Evolutionary conservation across 2,113 vertebrate species (phyloP).

Genomic region (Dicaeum eximium): DNA sequence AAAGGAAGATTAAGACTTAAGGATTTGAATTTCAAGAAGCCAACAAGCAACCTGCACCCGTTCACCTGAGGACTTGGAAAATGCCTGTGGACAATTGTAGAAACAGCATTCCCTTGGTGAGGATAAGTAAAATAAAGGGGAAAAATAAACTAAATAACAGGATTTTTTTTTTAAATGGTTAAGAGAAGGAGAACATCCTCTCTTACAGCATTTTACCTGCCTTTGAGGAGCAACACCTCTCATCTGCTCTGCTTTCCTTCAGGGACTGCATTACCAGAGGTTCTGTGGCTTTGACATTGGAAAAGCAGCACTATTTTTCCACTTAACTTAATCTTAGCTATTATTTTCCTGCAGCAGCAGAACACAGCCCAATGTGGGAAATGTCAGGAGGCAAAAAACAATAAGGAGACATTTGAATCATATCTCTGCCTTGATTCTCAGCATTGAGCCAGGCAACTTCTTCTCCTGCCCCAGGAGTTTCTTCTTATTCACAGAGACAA

Average conservation of each 20-base stretch:
- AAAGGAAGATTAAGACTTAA: neutral
- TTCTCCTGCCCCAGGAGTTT: neutral
- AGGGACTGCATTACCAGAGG: neutral
- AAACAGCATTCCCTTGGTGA: neutral
- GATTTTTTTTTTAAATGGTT: neutral
- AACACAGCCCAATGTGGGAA: neutral
- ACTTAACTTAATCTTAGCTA: neutral
- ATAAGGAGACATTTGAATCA: conserved; percentile 1
- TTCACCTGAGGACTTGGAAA: neutral
- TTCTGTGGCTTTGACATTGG: neutral
- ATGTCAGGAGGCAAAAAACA: conserved; percentile 37
- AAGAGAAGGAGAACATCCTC: neutral
- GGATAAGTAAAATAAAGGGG: neutral
- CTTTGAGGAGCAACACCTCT: neutral
- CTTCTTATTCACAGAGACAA: neutral
- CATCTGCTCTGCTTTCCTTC: neutral
- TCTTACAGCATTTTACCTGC: neutral
- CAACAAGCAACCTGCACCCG: rapidly evolving
- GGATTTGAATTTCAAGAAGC: neutral
- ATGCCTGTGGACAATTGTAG: neutral
- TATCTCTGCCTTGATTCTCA: neutral
- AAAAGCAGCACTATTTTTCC: conserved; percentile 24
- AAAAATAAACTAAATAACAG: neutral
- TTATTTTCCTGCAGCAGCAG: neutral
- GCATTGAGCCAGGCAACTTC: neutral